Conservation (phyloP, 2,113 vertebrate species). For the Hoplias malabaricus region DNA sequence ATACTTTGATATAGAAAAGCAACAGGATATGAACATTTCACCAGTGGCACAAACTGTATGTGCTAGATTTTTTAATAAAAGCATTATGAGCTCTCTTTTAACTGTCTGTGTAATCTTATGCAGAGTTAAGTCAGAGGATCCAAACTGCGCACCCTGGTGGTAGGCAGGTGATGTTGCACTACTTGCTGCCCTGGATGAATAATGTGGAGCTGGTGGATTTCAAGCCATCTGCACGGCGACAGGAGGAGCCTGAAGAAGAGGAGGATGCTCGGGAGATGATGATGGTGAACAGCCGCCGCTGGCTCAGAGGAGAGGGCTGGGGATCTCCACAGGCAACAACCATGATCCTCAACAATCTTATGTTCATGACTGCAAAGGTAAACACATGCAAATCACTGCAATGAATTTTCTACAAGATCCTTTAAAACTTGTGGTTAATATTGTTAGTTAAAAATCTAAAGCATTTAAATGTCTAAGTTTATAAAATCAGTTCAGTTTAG, state of each 20-base stretch:
- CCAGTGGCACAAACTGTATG: no score
- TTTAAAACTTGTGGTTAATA: background rate
- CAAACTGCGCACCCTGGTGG: slow-evolving; percentile 94
- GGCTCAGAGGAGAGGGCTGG: slow-evolving; percentile 96
- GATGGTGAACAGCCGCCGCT: slow-evolving; percentile 94
- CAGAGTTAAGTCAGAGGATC: slow-evolving; percentile 98
- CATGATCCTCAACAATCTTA: slow-evolving; percentile 98
- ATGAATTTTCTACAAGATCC: background rate
- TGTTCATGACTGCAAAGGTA: slow-evolving; percentile 99
- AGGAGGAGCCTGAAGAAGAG: slow-evolving; percentile 85
- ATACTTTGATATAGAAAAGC: no score
- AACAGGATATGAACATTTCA: no score
- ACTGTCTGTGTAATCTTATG: background rate
- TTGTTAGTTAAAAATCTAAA: no score
- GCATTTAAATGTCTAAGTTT: no score
- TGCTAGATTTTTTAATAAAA: no score
- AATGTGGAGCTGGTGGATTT: slow-evolving; percentile 95
- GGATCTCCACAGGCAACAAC: slow-evolving; percentile 94
- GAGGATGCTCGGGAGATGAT: slow-evolving; percentile 84
- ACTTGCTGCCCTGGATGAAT: slow-evolving; percentile 98
- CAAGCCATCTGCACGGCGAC: slow-evolving; percentile 78
- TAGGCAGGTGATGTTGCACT: slow-evolving; percentile 96
- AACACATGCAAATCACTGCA: background rate
- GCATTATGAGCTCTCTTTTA: no score
- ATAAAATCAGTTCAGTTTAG: no score